Evolutionary conservation across 1,140 invertebrate genomes (phyloP).

Genomic region (Microvelia longipes): DNA sequence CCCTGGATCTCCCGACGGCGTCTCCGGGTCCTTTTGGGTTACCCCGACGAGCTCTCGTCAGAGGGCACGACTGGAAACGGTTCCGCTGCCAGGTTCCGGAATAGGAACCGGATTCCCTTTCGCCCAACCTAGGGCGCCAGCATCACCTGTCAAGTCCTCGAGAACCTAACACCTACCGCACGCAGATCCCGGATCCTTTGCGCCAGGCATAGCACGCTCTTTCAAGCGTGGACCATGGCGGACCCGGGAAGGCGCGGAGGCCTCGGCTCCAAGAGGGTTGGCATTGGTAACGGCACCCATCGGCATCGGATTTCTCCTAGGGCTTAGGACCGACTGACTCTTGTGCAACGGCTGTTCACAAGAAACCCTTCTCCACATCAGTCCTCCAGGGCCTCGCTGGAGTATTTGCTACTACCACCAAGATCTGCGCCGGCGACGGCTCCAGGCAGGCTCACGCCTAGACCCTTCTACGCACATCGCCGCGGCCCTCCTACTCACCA

Average conservation of each 20-base stretch:
- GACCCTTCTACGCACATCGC: constrained; percentile 55
- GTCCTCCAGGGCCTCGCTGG: constrained; percentile 55
- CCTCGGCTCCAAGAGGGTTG: neutral
- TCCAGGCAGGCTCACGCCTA: constrained; percentile 45
- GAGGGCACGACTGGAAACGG: neutral
- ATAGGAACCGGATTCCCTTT: constrained; percentile 1
- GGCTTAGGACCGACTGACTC: constrained; percentile 76
- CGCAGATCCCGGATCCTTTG: too few relatives aligned
- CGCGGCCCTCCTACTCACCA: constrained; percentile 58
- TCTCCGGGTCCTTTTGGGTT: constrained; percentile 52
- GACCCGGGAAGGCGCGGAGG: too few relatives aligned
- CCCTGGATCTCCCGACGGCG: constrained; percentile 52
- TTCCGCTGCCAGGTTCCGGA: constrained; percentile 1
- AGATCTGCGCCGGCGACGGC: constrained; percentile 67
- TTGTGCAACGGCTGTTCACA: constrained; percentile 78
- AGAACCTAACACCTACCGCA: too few relatives aligned
- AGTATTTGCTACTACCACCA: constrained; percentile 56
- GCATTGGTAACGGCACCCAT: neutral
- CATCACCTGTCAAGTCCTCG: too few relatives aligned
- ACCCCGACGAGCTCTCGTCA: constrained; percentile 21
- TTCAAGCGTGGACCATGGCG: too few relatives aligned
- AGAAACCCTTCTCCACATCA: constrained; percentile 72
- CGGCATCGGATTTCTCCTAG: constrained; percentile 34
- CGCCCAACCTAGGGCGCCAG: too few relatives aligned
- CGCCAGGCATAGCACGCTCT: too few relatives aligned